A percentile compares a stretch with the other conserved stretches of the same genome.
Evolutionary conservation across 2,797 vertebrate genomes (phyloP).

Genomic region (Sibirionetta formosa): DNA sequence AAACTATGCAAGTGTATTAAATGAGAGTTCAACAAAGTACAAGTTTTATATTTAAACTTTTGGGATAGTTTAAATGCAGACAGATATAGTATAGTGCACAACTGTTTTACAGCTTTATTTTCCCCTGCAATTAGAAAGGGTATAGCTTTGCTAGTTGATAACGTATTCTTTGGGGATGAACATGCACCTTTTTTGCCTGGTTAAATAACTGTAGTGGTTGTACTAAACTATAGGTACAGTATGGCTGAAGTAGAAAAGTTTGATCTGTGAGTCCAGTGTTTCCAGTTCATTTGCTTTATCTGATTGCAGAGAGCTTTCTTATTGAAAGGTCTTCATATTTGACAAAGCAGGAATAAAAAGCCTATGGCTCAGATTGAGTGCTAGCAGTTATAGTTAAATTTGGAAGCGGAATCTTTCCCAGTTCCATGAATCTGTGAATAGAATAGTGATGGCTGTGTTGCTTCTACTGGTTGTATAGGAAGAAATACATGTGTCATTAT

Average conservation of each 20-base stretch:
- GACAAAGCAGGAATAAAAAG: background rate
- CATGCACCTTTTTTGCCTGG: background rate
- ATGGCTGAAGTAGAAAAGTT: background rate
- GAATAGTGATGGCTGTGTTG: background rate
- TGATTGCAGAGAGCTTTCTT: background rate
- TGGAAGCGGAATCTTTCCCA: background rate
- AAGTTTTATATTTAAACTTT: background rate
- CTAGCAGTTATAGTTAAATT: background rate
- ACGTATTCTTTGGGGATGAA: background rate
- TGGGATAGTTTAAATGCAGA: background rate
- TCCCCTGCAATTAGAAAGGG: accelerated
- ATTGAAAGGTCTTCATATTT: background rate
- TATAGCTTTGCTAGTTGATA: background rate
- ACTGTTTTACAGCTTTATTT: background rate
- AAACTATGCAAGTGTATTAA: background rate
- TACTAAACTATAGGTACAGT: background rate
- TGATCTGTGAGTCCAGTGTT: background rate
- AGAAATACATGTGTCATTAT: background rate
- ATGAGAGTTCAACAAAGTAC: background rate
- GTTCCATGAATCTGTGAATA: background rate
- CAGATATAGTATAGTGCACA: background rate
- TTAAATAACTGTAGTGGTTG: background rate
- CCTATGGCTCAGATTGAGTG: background rate
- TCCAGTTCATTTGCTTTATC: background rate
- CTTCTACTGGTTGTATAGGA: background rate